Conservation (phyloP, 2,888 invertebrate genomes). For the Pyrgus malvae region DNA sequence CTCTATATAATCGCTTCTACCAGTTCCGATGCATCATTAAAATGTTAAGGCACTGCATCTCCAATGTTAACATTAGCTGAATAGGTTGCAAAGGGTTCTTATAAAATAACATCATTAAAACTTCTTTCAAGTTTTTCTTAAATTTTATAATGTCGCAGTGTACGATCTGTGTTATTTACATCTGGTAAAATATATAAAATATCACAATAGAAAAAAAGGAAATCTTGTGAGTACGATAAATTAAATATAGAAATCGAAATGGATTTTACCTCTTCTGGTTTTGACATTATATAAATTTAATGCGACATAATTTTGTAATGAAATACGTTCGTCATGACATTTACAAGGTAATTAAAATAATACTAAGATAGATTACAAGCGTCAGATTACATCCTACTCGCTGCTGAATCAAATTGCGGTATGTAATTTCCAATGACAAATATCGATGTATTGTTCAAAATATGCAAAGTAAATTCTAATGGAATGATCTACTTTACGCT, state of each 20-base stretch:
- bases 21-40: slow-evolving; percentile 65
- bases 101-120: slow-evolving; percentile 41
- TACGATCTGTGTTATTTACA: too few relatives aligned
- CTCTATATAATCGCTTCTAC: slow-evolving; percentile 29
- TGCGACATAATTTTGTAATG: slow-evolving; percentile 14
- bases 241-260: neutral
- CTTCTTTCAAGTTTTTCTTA: too few relatives aligned
- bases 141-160: too few relatives aligned
- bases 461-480: too few relatives aligned
- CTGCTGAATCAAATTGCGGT: slow-evolving; percentile 9
- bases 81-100: too few relatives aligned
- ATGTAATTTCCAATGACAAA: too few relatives aligned
- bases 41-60: slow-evolving; percentile 26
- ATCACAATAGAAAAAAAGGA: too few relatives aligned
- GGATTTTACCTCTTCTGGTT: neutral
- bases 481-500: too few relatives aligned
- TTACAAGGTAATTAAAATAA: slow-evolving; percentile 25
- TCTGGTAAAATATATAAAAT: too few relatives aligned
- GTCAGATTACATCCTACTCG: slow-evolving; percentile 8
- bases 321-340: slow-evolving; percentile 21
- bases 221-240: too few relatives aligned
- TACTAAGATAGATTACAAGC: slow-evolving; percentile 19
- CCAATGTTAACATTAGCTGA: neutral
- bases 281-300: slow-evolving; percentile 20
- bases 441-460: too few relatives aligned